These are phyloP conservation scores for Cephus runcator DNA, from an alignment of 2,888 invertebrate genomes.

Conservation along the genomic window DNA sequence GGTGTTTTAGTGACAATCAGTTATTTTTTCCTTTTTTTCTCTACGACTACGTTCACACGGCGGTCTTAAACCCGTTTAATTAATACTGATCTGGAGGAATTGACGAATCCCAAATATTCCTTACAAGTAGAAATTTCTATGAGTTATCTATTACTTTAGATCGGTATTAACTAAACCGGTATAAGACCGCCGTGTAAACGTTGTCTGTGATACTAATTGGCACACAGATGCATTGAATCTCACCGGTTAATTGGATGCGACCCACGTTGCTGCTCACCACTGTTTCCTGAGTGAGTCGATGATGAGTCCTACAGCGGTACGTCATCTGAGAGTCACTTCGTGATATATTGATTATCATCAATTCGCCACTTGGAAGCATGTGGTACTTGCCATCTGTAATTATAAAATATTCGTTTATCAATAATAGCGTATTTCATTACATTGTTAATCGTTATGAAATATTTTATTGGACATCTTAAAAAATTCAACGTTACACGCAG, in stretches of 20 bases:
- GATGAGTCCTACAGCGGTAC: slow-evolving; percentile 72
- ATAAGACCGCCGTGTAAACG: too few species aligned
- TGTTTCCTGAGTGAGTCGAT: slow-evolving; percentile 71
- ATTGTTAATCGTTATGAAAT: background rate
- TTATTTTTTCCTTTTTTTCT: too few species aligned
- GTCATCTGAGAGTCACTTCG: slow-evolving; percentile 69
- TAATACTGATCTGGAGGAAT: too few species aligned
- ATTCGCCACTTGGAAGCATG: slow-evolving; percentile 71
- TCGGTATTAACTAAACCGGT: too few species aligned
- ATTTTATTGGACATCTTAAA: too few species aligned
- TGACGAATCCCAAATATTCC: too few species aligned
- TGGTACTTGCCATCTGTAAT: slow-evolving; percentile 70
- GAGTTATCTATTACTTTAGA: too few species aligned
- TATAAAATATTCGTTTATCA: background rate
- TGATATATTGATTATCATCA: slow-evolving; percentile 72
- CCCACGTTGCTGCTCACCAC: slow-evolving; percentile 71
- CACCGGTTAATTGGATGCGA: slow-evolving; percentile 70
- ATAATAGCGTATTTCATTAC: background rate
- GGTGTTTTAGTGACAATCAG: background rate
- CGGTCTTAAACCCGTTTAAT: too few species aligned
- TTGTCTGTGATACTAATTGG: background rate
- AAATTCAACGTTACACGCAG: too few species aligned
- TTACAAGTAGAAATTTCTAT: too few species aligned
- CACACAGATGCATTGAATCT: slow-evolving; percentile 29
- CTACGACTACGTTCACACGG: too few species aligned